Evolutionary conservation across 2,797 vertebrate genomes (phyloP), one percentile per base, ranked within the genome.

Genomic region (Diplodus puntazzo): DNA sequence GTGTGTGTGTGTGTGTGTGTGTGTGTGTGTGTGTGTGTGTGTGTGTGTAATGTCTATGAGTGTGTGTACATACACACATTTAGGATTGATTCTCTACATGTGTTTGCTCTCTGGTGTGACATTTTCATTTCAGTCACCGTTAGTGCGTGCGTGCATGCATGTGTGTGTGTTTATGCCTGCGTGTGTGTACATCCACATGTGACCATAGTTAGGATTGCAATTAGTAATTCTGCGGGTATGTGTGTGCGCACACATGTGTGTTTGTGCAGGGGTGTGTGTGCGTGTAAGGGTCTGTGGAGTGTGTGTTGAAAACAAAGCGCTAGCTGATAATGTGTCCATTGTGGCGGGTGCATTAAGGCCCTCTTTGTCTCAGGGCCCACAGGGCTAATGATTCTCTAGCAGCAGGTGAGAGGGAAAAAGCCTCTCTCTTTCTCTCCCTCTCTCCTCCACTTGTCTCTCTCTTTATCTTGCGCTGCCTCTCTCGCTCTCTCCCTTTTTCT

Each of bases 331-430:
- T 96, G 95, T 95, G 95, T 95, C 97, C 96, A 97, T 98, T 99
- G 97, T 98, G 95, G 94, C 90, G 92, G 93, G 92, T 96, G 95
- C 97, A 98, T 97, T 97, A 96, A 96, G 92, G 93, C 90, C 92
- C 94, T 96, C 97, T 97, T 98, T 98, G 97, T 98, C 98, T 97
- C 91, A 92, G 91, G 96, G 94, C 94, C 93, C 96, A 95, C 96
- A 97, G 97, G 97, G 97, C 96, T 97, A 98, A 98, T 98, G 96
- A 96, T 98, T 97, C 96, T 96, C 95, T 96, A 98, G 97, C 96
- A 97, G 96, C 97, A 98, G 97, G 97, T 97, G 97, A 99, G 96
- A 96, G 97, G 96, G 93, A 94, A 92, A 93, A 91, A 95, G 95
- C 83, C 87, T 88, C 88, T 85, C 90, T 92, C 82, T 79, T 84